Percentiles rank a stretch among this genome's conserved stretches.
These are phyloP conservation scores for Megalonaias nervosa DNA, from an alignment of 1,140 invertebrate genomes.

Conservation along the genomic window DNA sequence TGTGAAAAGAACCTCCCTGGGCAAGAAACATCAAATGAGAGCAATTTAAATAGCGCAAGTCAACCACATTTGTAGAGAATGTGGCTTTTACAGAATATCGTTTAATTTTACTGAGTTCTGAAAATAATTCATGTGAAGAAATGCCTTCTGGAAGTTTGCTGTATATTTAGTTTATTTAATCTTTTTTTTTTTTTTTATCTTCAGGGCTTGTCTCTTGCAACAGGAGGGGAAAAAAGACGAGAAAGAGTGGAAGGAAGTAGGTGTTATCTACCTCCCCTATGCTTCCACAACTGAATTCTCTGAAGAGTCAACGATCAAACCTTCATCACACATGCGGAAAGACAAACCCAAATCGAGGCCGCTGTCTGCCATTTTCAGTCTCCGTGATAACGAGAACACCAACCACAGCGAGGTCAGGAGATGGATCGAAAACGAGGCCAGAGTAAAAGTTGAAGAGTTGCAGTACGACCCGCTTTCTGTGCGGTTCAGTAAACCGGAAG, in stretches of 20 bases:
- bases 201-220: too few relatives aligned
- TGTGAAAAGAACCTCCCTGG: too few relatives aligned
- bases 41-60: too few relatives aligned
- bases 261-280: not conserved
- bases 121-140: too few relatives aligned
- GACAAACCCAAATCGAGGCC: conserved; percentile 10
- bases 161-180: too few relatives aligned
- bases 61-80: too few relatives aligned
- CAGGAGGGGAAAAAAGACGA: not conserved
- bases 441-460: conserved; percentile 8
- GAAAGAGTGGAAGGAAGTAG: not conserved
- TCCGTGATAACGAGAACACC: conserved; percentile 32
- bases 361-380: conserved; percentile 27
- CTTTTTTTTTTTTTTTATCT: too few relatives aligned
- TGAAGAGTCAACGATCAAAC: conserved; percentile 10
- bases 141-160: too few relatives aligned
- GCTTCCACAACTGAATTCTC: not conserved
- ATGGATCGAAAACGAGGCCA: conserved; percentile 25
- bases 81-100: too few relatives aligned
- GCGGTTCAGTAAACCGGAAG: not conserved
- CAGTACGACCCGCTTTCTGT: conserved; percentile 31
- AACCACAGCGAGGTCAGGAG: conserved; percentile 28
- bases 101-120: too few relatives aligned
- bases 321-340: conserved; percentile 28
- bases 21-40: too few relatives aligned